Evolutionary conservation across 2,113 vertebrate genomes (phyloP).

Genomic region (Ondatra zibethicus): DNA sequence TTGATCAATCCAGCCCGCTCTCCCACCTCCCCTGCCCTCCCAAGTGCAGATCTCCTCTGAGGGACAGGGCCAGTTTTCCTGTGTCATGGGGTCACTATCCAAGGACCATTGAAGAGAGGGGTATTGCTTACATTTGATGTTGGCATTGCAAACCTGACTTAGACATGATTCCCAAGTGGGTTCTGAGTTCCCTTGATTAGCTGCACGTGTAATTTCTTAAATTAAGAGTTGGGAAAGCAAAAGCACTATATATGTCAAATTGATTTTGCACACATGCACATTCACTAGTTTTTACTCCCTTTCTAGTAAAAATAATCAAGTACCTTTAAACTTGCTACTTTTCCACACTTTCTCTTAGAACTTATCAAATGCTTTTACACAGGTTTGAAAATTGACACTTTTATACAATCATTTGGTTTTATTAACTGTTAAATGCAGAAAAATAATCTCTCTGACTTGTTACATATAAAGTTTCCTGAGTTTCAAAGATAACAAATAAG

Average conservation of each 20-base stretch:
- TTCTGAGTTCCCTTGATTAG: constrained; percentile 38
- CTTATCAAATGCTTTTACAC: not conserved
- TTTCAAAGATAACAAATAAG: constrained; percentile 12
- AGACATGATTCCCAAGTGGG: constrained; percentile 15
- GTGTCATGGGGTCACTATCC: not conserved
- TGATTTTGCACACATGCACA: not conserved
- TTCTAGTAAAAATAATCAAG: constrained; percentile 25
- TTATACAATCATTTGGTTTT: not conserved
- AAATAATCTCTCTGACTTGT: not conserved
- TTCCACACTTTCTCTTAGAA: not conserved
- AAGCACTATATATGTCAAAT: not conserved
- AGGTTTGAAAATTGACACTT: constrained; percentile 28
- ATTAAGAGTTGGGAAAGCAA: not conserved
- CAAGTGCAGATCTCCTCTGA: not conserved
- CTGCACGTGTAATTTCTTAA: constrained; percentile 33
- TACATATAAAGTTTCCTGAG: not conserved
- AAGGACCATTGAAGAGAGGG: not conserved
- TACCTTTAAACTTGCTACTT: not conserved
- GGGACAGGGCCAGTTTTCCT: not conserved
- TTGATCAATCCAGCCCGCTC: not conserved
- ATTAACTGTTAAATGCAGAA: not conserved
- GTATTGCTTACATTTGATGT: not conserved
- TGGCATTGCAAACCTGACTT: not conserved
- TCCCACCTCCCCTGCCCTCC: not conserved
- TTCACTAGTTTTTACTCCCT: not conserved